A percentile compares a stretch with the other conserved stretches of the same genome.
Conservation (phyloP, 64 coral and sea anemone species). For the Stylophora pistillata region DNA sequence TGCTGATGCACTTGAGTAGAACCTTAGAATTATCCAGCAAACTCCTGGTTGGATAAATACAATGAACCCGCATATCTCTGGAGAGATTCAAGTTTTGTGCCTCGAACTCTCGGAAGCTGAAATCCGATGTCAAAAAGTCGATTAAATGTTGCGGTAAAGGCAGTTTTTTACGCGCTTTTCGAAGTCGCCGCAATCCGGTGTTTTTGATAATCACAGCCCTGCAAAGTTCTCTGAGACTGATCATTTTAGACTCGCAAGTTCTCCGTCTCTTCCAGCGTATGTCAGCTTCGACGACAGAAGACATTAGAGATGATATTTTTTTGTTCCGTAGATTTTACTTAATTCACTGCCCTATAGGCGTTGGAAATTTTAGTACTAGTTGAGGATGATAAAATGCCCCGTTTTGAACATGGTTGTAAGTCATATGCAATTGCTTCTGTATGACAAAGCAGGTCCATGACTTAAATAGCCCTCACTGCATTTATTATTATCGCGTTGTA, state of each 20-base stretch:
- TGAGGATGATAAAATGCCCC: constrained; percentile 25
- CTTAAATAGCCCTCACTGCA: constrained; percentile 3
- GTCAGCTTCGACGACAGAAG: neutral
- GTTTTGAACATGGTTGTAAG: constrained; percentile 37
- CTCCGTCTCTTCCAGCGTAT: neutral
- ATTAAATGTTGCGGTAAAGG: constrained; percentile 56
- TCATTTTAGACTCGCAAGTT: neutral
- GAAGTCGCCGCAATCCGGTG: constrained; percentile 50
- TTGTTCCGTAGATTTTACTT: neutral
- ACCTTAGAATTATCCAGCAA: constrained; percentile 68
- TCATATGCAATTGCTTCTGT: constrained; percentile 37
- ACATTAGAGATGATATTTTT: neutral
- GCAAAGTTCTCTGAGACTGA: constrained; percentile 50
- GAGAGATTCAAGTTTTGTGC: constrained; percentile 58
- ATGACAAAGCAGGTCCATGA: constrained; percentile 23
- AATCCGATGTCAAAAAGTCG: constrained; percentile 52
- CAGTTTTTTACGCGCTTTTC: constrained; percentile 43
- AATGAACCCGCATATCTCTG: constrained; percentile 65
- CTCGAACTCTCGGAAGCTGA: constrained; percentile 72
- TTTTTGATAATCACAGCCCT: constrained; percentile 56
- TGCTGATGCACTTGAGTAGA: constrained; percentile 62
- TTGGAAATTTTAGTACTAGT: neutral
- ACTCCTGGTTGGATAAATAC: constrained; percentile 59
- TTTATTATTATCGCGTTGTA: constrained; percentile 20
- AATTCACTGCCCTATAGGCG: neutral